Evolutionary conservation across 2,113 vertebrate genomes (phyloP), one percentile per base, ranked within the genome.

Genomic region (Benitochromis conjunctus): DNA sequence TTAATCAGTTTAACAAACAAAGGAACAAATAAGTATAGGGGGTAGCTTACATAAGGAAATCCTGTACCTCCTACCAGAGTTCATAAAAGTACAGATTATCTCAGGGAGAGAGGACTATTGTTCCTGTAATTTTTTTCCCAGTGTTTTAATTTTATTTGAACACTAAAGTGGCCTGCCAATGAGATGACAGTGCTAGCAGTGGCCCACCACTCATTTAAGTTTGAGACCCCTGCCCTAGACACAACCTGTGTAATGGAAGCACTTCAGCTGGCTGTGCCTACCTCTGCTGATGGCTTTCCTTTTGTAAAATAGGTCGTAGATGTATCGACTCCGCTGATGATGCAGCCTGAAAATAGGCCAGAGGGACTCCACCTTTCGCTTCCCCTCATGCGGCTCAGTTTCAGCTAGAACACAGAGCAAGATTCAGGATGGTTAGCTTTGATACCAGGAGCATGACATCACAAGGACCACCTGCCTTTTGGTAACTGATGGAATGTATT

Each of bases 311-410:
- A 99, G 97, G 78, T 99, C 98, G 58, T 97, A 99, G 86, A 99
- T 99, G 90, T 99, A 99, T 34, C 98, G 97, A 51, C 98, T 99
- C 82, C 98, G 97, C 94, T 99, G 99, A 88, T 99, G 99, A 80
- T 99, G 99, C 48, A 99, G 98, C 79, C 99, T 96, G 95, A 99
- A 99, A 90, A 99, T 99, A 1, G 98, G 98, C 99, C 99, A 99
- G 4, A 99, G 96, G 9, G 98, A 97, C 82, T 99, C 99, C 81
- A 99, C 98, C 80, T 99, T 99, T 69, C 98, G 95, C 94, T 99
- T 99, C 3, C 98, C 99, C 83, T 99, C 98, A 0, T 99, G 98
- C 8, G 98, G 98, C 51, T 99, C 98, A 0, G 99, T 99, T 93
- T 99, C 98, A 93, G 98, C 98, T 98, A 87, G 1, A 31, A 84